phyloP scores from a whole-genome alignment of 1,140 invertebrate genomes.

The Listronotus oregonensis region DNA sequence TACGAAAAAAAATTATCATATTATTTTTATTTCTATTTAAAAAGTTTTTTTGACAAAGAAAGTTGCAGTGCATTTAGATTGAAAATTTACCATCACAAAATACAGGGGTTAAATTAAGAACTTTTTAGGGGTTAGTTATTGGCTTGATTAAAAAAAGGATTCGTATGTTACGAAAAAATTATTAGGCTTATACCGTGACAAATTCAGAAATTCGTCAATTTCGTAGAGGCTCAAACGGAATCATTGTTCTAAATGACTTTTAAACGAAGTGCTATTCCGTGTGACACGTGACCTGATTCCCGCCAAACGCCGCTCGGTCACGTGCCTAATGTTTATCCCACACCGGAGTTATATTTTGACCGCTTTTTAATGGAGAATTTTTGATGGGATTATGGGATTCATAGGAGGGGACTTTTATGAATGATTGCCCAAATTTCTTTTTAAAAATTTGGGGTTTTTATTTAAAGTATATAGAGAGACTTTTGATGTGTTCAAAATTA shows the following conservation, averaged over 20 bases:
- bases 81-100: too few relatives aligned
- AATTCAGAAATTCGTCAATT: constrained; percentile 33
- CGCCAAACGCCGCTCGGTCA: constrained; percentile 23
- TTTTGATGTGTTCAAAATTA: too few relatives aligned
- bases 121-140: background rate
- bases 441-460: too few relatives aligned
- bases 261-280: constrained; percentile 37
- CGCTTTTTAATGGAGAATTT: constrained; percentile 29
- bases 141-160: background rate
- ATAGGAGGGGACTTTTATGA: background rate
- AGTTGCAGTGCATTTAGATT: too few relatives aligned
- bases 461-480: too few relatives aligned
- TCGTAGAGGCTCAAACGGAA: constrained; percentile 1
- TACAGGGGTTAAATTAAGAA: too few relatives aligned
- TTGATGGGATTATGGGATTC: background rate
- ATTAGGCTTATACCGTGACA: constrained; percentile 10
- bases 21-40: too few relatives aligned
- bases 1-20: too few relatives aligned
- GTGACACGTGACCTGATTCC: constrained; percentile 18
- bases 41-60: too few relatives aligned
- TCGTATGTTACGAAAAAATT: background rate
- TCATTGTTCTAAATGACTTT: constrained; percentile 35
- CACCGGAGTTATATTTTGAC: constrained; percentile 26
- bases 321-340: constrained; percentile 34
- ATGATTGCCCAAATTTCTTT: background rate